phyloP scores from a whole-genome alignment of 2,888 invertebrate genomes.

The Eurois occulta region DNA sequence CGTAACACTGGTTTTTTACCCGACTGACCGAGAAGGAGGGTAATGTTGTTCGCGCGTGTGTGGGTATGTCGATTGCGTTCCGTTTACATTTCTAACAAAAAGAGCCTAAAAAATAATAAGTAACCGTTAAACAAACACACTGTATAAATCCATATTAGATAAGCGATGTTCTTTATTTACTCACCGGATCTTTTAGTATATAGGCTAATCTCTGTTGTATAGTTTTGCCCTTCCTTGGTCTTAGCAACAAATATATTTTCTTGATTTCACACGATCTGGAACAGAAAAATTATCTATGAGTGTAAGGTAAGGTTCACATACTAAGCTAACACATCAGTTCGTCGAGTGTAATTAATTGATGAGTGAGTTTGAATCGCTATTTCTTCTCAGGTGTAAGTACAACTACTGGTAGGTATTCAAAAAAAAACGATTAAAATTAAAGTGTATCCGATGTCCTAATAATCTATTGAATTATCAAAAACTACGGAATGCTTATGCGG shows the following conservation, averaged over 20 bases:
- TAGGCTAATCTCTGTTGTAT: slow-evolving; percentile 59
- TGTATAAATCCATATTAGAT: not conserved
- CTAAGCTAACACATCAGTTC: not conserved
- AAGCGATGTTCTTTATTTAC: slow-evolving; percentile 11
- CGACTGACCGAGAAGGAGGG: too few species aligned
- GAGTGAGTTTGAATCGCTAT: too few species aligned
- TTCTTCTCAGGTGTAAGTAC: too few species aligned
- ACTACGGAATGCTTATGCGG: not conserved
- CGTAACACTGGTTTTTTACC: too few species aligned
- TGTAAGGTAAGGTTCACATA: not conserved
- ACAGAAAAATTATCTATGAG: not conserved
- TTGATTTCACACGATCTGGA: slow-evolving; percentile 65
- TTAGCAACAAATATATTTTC: slow-evolving; percentile 64
- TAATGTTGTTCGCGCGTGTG: too few species aligned
- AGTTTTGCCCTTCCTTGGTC: slow-evolving; percentile 65
- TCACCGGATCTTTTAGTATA: slow-evolving; percentile 67
- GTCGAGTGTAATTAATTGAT: not conserved
- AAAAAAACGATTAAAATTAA: too few species aligned
- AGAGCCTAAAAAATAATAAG: too few species aligned
- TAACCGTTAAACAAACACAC: too few species aligned
- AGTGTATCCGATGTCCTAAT: too few species aligned
- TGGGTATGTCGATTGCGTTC: too few species aligned
- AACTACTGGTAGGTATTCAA: too few species aligned
- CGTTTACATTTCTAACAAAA: too few species aligned
- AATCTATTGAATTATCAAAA: not conserved